phyloP scores from a whole-genome alignment of 2,797 vertebrate genomes.

The Tolypeutes matacus region DNA sequence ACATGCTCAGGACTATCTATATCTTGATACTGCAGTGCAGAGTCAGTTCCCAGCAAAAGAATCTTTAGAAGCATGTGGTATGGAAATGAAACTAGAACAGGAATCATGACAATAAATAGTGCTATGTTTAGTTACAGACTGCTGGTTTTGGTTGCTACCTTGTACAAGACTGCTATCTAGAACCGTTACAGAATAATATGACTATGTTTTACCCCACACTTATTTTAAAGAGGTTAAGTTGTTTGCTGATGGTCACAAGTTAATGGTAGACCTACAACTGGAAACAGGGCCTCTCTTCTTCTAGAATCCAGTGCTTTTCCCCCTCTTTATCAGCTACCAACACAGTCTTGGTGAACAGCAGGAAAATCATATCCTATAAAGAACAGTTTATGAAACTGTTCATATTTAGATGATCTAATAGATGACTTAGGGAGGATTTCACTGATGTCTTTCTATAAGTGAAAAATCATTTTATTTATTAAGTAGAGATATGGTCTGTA shows the following conservation, averaged over 20 bases:
- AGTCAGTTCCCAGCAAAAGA: background rate
- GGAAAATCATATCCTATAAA: background rate
- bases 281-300: background rate
- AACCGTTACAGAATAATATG: background rate
- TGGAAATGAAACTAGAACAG: background rate
- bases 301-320: background rate
- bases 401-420: background rate
- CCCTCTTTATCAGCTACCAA: background rate
- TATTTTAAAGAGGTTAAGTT: background rate
- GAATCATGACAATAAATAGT: background rate
- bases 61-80: background rate
- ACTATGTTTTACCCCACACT: background rate
- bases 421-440: background rate
- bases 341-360: background rate
- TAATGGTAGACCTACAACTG: background rate
- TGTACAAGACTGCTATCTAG: background rate
- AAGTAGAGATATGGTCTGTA: background rate
- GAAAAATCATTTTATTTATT: constrained; percentile 17
- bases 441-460: background rate
- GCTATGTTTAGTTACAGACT: background rate
- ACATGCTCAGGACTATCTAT: background rate
- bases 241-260: background rate
- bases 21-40: background rate
- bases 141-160: background rate
- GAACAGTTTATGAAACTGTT: fast-evolving